phyloP scores from a whole-genome alignment of 1,140 invertebrate species.

The Atta colombica region DNA sequence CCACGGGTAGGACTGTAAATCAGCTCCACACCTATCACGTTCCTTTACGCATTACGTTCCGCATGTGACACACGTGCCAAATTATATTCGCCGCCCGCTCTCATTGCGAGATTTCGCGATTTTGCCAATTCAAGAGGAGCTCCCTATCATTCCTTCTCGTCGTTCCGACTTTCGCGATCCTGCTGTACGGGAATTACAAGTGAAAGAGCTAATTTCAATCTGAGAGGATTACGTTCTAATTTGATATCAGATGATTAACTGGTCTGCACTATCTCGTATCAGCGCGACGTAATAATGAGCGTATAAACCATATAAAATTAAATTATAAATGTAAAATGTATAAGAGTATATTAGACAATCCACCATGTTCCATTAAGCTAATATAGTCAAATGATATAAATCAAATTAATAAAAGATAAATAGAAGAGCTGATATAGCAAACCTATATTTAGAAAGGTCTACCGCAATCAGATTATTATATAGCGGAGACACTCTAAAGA shows the following conservation, averaged over 20 bases:
- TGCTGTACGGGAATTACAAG: constrained; percentile 10
- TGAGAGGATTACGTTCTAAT: constrained; percentile 24
- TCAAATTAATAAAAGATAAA: neutral
- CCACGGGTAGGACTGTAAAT: constrained; percentile 51
- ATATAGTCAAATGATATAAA: neutral
- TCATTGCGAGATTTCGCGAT: neutral
- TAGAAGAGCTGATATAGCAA: too few relatives aligned
- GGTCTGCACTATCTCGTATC: neutral
- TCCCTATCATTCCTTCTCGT: neutral
- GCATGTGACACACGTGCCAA: constrained; percentile 52
- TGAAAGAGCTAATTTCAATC: neutral
- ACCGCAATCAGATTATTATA: constrained; percentile 18
- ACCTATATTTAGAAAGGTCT: neutral
- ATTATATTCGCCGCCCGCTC: constrained; percentile 39
- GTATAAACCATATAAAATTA: neutral
- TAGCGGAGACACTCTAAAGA: constrained; percentile 3
- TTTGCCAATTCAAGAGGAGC: constrained; percentile 31
- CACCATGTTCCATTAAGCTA: neutral
- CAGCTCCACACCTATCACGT: constrained; percentile 51
- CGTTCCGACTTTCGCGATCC: neutral
- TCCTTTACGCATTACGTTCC: constrained; percentile 36
- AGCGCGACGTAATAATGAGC: constrained; percentile 9
- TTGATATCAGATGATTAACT: constrained; percentile 26
- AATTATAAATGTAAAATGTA: neutral
- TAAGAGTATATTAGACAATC: neutral